Conservation (phyloP, 2,797 vertebrate genomes). For the Columba guinea region DNA sequence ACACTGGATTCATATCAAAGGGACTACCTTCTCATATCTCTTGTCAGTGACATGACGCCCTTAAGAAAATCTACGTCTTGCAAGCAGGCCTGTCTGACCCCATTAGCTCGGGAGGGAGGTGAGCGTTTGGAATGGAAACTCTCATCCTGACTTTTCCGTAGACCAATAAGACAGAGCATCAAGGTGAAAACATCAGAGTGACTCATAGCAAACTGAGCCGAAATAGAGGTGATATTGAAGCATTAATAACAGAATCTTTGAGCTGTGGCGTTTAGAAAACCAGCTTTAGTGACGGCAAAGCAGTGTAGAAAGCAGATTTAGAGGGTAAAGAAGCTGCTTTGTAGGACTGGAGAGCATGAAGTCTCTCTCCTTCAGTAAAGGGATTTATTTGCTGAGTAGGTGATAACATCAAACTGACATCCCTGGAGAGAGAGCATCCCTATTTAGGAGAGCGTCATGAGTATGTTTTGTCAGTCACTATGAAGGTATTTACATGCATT, state of each 20-base stretch:
- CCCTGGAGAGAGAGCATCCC: conserved; percentile 16
- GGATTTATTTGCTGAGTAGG: conserved; percentile 20
- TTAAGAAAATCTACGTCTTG: not conserved
- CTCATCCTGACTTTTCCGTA: not conserved
- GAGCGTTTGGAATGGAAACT: conserved; percentile 18
- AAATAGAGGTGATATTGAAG: not conserved
- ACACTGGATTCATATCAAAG: not conserved
- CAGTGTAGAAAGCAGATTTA: not conserved
- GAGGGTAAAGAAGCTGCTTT: not conserved
- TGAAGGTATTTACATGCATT: conserved; percentile 57
- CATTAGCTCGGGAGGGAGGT: conserved; percentile 17
- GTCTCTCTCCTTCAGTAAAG: not conserved
- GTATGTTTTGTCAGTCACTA: conserved; percentile 44
- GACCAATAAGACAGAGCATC: not conserved
- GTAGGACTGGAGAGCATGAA: not conserved
- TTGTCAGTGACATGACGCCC: not conserved
- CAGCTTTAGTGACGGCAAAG: not conserved
- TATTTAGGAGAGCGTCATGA: not conserved
- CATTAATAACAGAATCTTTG: not conserved
- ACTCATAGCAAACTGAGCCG: conserved; percentile 24
- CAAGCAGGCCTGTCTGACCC: conserved; percentile 40
- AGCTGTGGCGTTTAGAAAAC: fast-evolving
- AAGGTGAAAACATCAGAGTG: conserved; percentile 22
- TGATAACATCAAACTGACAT: conserved; percentile 42
- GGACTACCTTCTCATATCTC: not conserved